Percentiles rank a stretch among this genome's conserved stretches.
Conservation (phyloP, 2,113 vertebrate species). For the Phalacrocorax aristotelis region DNA sequence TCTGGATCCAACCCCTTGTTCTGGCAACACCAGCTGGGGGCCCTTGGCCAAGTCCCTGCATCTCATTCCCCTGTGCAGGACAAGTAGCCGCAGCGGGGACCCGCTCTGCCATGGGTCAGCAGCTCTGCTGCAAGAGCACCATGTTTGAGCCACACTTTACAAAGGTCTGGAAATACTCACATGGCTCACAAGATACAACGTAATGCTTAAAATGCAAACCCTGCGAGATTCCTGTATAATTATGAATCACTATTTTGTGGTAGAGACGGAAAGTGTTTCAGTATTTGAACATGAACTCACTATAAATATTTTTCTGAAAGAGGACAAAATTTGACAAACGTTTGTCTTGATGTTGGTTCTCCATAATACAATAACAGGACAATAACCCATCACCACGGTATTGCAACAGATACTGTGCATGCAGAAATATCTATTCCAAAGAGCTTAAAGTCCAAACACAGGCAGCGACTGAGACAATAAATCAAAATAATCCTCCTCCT, state of each 20-base stretch:
- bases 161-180: not conserved
- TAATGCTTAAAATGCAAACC: not conserved
- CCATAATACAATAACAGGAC: not conserved
- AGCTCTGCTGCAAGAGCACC: fast-evolving
- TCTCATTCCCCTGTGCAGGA: not conserved
- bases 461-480: not conserved
- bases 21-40: not conserved
- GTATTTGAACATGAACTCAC: not conserved
- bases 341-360: not conserved
- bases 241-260: fast-evolving
- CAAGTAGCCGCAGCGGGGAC: fast-evolving
- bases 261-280: not conserved
- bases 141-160: fast-evolving
- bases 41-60: not conserved
- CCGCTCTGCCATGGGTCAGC: fast-evolving
- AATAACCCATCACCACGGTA: not conserved
- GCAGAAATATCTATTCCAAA: not conserved
- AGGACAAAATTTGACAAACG: not conserved
- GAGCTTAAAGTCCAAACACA: not conserved
- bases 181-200: fast-evolving
- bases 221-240: not conserved
- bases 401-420: not conserved
- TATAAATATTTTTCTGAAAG: not conserved
- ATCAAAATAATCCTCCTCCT: not conserved
- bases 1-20: not conserved